phyloP scores from a whole-genome alignment of 2,113 vertebrate genomes.

The Poeciliopsis turrubarensis region DNA sequence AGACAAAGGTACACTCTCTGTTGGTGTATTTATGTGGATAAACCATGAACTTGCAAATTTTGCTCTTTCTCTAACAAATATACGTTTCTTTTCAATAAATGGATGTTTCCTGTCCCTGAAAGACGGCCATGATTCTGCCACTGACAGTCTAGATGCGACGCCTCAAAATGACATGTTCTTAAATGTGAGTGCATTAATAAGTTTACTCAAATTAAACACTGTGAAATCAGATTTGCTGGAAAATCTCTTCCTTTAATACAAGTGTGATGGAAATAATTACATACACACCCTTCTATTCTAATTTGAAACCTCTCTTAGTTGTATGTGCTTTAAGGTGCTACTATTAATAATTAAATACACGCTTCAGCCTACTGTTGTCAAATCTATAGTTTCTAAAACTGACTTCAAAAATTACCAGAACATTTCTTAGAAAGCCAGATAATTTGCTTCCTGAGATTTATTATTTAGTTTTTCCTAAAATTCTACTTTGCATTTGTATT shows the following conservation, averaged over 20 bases:
- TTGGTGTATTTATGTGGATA: background rate
- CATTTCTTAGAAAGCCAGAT: background rate
- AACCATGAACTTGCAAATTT: background rate
- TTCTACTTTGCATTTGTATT: background rate
- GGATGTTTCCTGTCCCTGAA: constrained; percentile 29
- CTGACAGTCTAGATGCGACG: constrained; percentile 32
- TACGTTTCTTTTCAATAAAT: background rate
- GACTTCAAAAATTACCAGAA: background rate
- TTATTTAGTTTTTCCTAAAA: background rate
- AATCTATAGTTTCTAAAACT: background rate
- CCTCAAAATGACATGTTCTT: constrained; percentile 21
- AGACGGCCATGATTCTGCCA: constrained; percentile 16
- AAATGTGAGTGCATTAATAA: constrained; percentile 53
- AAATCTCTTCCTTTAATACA: no score
- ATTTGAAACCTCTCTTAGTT: background rate
- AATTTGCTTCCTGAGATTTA: background rate
- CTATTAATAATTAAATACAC: constrained; percentile 1
- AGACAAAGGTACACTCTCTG: constrained; percentile 42
- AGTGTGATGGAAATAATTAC: no score
- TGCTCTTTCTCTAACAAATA: background rate
- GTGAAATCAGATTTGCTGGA: background rate
- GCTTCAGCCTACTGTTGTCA: constrained; percentile 8
- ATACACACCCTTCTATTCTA: background rate
- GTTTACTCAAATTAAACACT: background rate
- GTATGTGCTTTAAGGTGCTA: background rate